These are phyloP conservation scores for Grammomys dolichurus DNA, from an alignment of 2,113 vertebrate species.

Conservation along the genomic window DNA sequence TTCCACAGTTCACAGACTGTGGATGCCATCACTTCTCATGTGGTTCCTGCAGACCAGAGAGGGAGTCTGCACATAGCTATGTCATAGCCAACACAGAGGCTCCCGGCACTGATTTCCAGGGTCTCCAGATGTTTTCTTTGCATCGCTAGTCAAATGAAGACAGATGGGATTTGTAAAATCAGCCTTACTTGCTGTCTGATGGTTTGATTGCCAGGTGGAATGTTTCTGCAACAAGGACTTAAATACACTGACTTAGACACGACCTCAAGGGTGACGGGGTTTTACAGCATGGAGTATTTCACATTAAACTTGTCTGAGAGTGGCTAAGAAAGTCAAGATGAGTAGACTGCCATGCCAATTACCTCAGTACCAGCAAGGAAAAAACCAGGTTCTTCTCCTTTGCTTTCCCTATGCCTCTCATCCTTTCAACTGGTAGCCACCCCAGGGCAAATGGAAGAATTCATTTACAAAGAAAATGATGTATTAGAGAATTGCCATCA, in stretches of 20 bases:
- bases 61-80: accelerated
- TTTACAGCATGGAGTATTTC: neutral
- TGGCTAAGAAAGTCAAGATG: neutral
- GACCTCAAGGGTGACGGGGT: neutral
- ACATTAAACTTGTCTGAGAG: neutral
- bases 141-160: slow-evolving; percentile 73
- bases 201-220: slow-evolving; percentile 23
- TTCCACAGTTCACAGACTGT: slow-evolving; percentile 57
- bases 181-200: neutral
- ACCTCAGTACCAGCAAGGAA: neutral
- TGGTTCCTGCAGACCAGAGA: slow-evolving; percentile 70
- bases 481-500: neutral
- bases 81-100: slow-evolving; percentile 11
- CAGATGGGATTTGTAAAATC: slow-evolving; percentile 62
- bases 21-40: slow-evolving; percentile 64
- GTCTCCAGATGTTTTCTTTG: slow-evolving; percentile 44
- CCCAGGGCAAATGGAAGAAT: neutral
- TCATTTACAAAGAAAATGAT: neutral
- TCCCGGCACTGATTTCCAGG: slow-evolving; percentile 5
- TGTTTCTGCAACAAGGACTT: neutral
- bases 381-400: neutral
- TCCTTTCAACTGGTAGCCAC: neutral
- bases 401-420: neutral
- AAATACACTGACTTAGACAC: neutral
- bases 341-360: neutral